Base-by-base conservation (phyloP, 37 sponge, comb jelly and placozoan genomes). In the Chondrilla cf. caribensis region DNA sequence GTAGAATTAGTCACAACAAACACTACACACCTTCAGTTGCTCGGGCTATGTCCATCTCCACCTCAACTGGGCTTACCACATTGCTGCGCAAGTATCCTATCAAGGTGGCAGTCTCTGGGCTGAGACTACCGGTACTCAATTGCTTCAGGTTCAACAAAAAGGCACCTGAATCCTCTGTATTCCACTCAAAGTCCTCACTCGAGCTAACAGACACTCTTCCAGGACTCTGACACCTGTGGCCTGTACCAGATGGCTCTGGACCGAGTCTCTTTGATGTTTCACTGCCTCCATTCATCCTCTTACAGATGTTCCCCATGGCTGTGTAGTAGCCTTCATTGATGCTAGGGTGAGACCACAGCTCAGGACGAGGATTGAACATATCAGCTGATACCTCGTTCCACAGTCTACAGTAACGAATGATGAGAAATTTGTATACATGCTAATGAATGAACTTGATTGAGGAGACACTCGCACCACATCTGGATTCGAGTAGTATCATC, bases 31-130 rank as follows among this genome's bases (percentile, higher is more conserved):
- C 92, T 37, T 79, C 21, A 0, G 73, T 70, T 33, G 88, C 88
- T 65, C 60, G 58, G 18, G 43, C 66, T 11, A 84, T 60, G 35
- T 91, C 88, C 57, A 87, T 84, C 3, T 87, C 80, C 28, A 87
- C 24, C n/a, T 84, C 80, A 0, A 91, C 60, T 18, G 87, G 92
- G 64, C 88, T 91, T 41, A 80, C 62, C 24, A 60, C 41, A 32
- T 60, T 59, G 41, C 62, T 60, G 62, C 62, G 62, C 2, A 80
- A 19, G 40, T 80, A 80, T 2, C 32, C 68, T 33, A 29, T 33
- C 68, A 67, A 31, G 19, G 28, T 60, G 37, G 65, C 40, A 21
- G 65, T 38, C 40, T 80, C 81, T 29, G 62, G 81, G 24, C 62
- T 60, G 25, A 80, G 37, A 21, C 60, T 80, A 21, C 81, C 81